phyloP scores from a whole-genome alignment of 2,797 vertebrate genomes.

The Tympanoctomys barrerae region DNA sequence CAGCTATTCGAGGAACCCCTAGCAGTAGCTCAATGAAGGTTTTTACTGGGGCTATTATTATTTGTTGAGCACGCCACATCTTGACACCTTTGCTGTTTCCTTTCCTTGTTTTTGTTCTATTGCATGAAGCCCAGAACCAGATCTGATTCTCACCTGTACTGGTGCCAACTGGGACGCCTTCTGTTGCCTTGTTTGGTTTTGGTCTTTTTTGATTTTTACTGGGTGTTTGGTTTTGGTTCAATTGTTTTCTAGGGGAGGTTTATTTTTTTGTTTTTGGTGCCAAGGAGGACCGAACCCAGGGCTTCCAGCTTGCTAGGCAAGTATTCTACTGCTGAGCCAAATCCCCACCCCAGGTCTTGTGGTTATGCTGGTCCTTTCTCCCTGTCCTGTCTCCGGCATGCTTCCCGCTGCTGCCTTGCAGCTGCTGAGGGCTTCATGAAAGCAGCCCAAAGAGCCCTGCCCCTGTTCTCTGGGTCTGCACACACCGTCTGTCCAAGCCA shows the following conservation, averaged over 20 bases:
- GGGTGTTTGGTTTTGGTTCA: too few species aligned
- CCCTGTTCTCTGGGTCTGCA: neutral
- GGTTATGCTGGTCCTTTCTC: neutral
- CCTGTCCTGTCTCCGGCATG: neutral
- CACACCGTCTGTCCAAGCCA: neutral
- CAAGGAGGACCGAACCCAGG: too few species aligned
- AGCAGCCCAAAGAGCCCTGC: neutral
- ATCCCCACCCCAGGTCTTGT: too few species aligned
- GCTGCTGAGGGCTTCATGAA: neutral
- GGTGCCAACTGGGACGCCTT: neutral
- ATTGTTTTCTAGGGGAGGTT: too few species aligned
- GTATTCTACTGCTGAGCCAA: too few species aligned
- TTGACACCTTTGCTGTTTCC: neutral
- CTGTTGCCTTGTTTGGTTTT: too few species aligned
- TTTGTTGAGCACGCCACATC: fast-evolving
- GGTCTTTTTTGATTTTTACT: too few species aligned
- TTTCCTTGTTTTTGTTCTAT: neutral
- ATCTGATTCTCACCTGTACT: neutral
- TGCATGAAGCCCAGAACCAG: neutral
- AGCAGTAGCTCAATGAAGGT: neutral
- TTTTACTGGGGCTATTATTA: neutral
- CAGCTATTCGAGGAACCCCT: fast-evolving
- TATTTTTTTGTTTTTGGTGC: too few species aligned
- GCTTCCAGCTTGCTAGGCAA: too few species aligned
- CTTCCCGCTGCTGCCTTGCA: fast-evolving